These are phyloP conservation scores for Zootermopsis nevadensis DNA, from an alignment of 2,888 invertebrate species.

Conservation along the genomic window DNA sequence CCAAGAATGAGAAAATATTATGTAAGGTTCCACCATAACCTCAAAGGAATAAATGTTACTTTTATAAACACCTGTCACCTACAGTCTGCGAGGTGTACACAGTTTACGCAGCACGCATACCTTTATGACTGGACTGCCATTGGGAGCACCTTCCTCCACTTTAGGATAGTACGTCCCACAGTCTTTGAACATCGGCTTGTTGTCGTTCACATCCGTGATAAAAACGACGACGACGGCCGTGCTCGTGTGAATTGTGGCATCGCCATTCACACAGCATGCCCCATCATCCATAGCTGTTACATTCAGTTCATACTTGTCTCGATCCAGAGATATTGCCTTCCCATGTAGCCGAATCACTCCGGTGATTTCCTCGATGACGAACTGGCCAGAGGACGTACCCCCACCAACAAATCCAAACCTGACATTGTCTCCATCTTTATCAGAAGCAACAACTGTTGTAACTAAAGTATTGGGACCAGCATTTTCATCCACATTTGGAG, in stretches of 20 bases:
- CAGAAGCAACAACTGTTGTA: constrained; percentile 96
- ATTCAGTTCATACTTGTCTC: constrained; percentile 95
- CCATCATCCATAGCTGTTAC: constrained; percentile 98
- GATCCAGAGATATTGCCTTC: constrained; percentile 86
- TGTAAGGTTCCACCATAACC: too few species aligned
- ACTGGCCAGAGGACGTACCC: constrained; percentile 90
- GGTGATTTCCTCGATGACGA: constrained; percentile 95
- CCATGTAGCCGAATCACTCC: constrained; percentile 92
- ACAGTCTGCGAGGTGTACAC: too few species aligned
- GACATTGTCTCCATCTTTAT: constrained; percentile 97
- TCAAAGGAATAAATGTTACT: too few species aligned
- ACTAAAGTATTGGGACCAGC: constrained; percentile 95
- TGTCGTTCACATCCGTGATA: constrained; percentile 96
- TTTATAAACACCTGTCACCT: too few species aligned
- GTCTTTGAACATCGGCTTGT: constrained; percentile 95
- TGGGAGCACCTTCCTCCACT: constrained; percentile 94
- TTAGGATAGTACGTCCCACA: constrained; percentile 93
- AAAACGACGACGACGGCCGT: constrained; percentile 96
- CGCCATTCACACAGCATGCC: constrained; percentile 92
- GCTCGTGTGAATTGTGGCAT: constrained; percentile 88
- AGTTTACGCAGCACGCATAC: constrained; percentile 63
- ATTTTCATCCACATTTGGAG: constrained; percentile 95
- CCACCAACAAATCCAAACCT: constrained; percentile 90
- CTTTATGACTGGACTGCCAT: constrained; percentile 93
- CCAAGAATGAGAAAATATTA: too few species aligned